Evolutionary conservation across 2,888 invertebrate species (phyloP).

Genomic region (Balanococcus diminutus): DNA sequence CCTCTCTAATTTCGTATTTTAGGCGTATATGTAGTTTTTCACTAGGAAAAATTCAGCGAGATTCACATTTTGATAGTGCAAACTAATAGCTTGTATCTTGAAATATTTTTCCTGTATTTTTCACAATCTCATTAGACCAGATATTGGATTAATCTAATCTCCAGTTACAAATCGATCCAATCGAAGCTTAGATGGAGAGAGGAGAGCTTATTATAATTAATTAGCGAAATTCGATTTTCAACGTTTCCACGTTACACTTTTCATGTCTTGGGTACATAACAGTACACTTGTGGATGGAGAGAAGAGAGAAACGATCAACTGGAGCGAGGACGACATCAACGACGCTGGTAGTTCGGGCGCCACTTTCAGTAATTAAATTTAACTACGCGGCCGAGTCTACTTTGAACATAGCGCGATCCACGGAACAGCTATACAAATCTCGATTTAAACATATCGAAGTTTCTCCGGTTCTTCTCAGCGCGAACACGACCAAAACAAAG

Average conservation of each 20-base stretch:
- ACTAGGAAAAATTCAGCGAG: no score
- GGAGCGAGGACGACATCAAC: background rate
- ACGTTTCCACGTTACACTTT: slow-evolving; percentile 14
- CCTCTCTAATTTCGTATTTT: no score
- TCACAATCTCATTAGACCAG: no score
- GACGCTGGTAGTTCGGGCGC: background rate
- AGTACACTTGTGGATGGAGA: background rate
- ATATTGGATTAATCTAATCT: no score
- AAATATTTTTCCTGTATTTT: no score
- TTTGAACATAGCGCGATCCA: background rate
- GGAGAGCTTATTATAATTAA: background rate
- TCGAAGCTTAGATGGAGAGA: background rate
- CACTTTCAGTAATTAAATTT: slow-evolving; percentile 4
- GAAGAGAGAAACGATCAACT: background rate
- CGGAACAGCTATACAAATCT: slow-evolving; percentile 6
- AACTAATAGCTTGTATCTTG: no score
- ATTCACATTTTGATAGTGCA: no score
- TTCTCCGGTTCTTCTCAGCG: background rate
- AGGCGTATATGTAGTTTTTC: no score
- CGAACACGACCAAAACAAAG: background rate
- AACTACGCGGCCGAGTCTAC: background rate
- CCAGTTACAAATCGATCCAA: background rate
- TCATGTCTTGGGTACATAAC: background rate
- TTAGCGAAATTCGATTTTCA: background rate
- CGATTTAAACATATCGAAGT: slow-evolving; percentile 11